Conservation (phyloP, 2,888 invertebrate species). For the Barypeithes pellucidus region DNA sequence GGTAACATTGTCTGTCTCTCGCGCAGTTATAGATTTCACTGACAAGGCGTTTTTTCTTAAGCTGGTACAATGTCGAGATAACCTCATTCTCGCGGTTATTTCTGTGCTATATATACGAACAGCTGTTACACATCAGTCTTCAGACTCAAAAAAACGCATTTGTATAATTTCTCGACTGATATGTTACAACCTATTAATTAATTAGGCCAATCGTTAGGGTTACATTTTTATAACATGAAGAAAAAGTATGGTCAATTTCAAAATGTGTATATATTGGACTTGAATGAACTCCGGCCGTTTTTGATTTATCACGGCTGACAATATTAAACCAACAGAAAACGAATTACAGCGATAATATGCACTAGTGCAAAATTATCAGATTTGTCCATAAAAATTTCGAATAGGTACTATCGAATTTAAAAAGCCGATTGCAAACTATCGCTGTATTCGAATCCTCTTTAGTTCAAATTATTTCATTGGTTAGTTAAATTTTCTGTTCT, state of each 20-base stretch:
- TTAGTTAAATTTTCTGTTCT: too few species aligned
- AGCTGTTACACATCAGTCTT: slow-evolving; percentile 26
- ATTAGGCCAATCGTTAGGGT: neutral
- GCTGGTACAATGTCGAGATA: slow-evolving; percentile 36
- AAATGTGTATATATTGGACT: neutral
- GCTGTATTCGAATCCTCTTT: too few species aligned
- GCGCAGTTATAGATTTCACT: slow-evolving; percentile 16
- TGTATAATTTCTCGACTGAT: slow-evolving; percentile 16
- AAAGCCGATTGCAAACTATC: too few species aligned
- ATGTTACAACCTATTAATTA: slow-evolving; percentile 13
- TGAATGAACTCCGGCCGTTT: too few species aligned
- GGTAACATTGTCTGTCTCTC: neutral
- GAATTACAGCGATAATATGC: too few species aligned
- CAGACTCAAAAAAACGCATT: neutral
- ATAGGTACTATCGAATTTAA: too few species aligned
- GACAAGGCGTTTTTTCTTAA: slow-evolving; percentile 31
- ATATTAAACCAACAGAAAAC: too few species aligned
- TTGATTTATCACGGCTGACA: too few species aligned
- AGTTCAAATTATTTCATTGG: too few species aligned
- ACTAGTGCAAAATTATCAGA: too few species aligned
- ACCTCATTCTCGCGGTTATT: slow-evolving; percentile 24
- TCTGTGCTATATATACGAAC: slow-evolving; percentile 42
- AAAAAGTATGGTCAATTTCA: neutral
- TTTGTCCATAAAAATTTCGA: too few species aligned
- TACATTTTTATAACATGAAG: slow-evolving; percentile 19